Evolutionary conservation across 2,797 vertebrate species (phyloP).

Genomic region (Pogoniulus pusillus): DNA sequence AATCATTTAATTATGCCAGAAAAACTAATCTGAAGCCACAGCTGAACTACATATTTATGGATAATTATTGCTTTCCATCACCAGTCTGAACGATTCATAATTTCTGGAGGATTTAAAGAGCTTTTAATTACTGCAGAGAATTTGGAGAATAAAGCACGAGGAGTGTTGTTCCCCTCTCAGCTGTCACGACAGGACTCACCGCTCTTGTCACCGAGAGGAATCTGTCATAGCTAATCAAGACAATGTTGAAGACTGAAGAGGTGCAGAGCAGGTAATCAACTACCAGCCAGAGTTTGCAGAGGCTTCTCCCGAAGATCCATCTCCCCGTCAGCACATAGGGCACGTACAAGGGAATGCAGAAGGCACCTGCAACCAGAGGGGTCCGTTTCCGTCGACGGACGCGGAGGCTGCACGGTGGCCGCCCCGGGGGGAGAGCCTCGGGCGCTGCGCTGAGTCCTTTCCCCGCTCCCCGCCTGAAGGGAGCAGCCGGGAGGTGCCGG

Average conservation of each 20-base stretch:
- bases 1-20: not conserved
- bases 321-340: constrained; percentile 81
- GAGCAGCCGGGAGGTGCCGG: not conserved
- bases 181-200: constrained; percentile 72
- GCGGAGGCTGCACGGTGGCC: fast-evolving
- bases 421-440: not conserved
- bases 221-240: constrained; percentile 83
- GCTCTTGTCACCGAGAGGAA: constrained; percentile 82
- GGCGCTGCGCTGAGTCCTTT: not conserved
- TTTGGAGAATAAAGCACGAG: not conserved
- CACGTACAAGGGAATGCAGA: constrained; percentile 82
- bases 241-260: constrained; percentile 83
- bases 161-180: not conserved
- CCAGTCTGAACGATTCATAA: not conserved
- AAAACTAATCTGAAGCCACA: not conserved
- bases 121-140: constrained; percentile 11
- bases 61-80: not conserved
- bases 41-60: not conserved
- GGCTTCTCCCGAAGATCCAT: constrained; percentile 80
- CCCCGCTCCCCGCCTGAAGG: not conserved
- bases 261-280: constrained; percentile 82
- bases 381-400: not conserved
- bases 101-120: not conserved
- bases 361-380: constrained; percentile 73
- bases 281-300: constrained; percentile 85